These are phyloP conservation scores for Podarcis cretensis DNA, from an alignment of 2,113 vertebrate genomes.

Conservation along the genomic window DNA sequence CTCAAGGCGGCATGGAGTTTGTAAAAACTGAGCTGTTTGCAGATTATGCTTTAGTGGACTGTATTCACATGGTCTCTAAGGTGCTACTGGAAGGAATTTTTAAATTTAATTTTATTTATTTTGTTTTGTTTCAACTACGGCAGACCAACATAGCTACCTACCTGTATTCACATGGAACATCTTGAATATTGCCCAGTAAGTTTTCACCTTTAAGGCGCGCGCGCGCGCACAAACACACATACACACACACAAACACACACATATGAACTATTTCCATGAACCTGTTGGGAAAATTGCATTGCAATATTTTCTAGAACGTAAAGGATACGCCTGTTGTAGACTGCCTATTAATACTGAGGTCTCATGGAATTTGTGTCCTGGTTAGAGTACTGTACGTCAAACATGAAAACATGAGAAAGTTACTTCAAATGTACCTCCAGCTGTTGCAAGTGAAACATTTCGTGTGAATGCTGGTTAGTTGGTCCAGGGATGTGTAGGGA, in stretches of 20 bases:
- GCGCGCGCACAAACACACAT: no score
- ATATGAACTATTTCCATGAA: neutral
- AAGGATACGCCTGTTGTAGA: neutral
- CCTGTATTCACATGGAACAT: neutral
- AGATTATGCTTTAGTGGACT: neutral
- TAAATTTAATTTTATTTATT: no score
- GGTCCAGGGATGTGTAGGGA: neutral
- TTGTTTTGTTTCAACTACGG: no score
- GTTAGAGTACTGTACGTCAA: neutral
- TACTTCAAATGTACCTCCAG: neutral
- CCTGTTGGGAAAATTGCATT: neutral
- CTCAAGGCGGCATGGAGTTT: neutral
- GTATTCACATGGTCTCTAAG: neutral
- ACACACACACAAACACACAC: no score
- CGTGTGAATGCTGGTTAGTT: neutral
- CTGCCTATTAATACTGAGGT: neutral
- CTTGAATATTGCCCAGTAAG: neutral
- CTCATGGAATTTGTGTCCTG: neutral
- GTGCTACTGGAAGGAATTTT: no score
- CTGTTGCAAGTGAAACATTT: neutral
- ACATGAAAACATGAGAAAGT: neutral
- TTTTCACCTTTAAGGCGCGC: no score
- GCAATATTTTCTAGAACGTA: neutral
- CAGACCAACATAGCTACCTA: no score
- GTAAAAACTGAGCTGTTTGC: neutral